Percentiles rank a stretch among this genome's conserved stretches.
phyloP scores from a whole-genome alignment of 1,140 invertebrate genomes.

The Camponotus pennsylvanicus region DNA sequence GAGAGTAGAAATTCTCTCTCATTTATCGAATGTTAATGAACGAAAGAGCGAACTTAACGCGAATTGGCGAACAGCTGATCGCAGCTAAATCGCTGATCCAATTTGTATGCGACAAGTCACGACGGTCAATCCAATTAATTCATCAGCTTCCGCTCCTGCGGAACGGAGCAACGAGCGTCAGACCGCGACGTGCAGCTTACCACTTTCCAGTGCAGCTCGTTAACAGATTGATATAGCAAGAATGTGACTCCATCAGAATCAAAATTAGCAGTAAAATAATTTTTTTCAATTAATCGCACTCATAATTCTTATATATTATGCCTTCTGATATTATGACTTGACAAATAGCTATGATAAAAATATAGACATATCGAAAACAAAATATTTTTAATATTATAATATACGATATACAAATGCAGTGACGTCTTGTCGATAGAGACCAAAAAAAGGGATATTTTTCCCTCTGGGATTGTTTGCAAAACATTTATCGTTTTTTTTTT shows the following conservation, averaged over 20 bases:
- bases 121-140: constrained; percentile 85
- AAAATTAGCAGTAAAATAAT: background rate
- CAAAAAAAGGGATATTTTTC: constrained; percentile 35
- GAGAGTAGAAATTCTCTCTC: constrained; percentile 1
- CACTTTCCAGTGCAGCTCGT: constrained; percentile 21
- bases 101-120: constrained; percentile 84
- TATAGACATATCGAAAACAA: background rate
- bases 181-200: constrained; percentile 1
- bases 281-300: background rate
- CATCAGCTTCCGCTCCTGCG: constrained; percentile 83
- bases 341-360: background rate
- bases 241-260: background rate
- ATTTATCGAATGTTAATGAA: constrained; percentile 67
- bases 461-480: constrained; percentile 37
- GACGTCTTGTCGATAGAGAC: background rate
- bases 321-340: background rate
- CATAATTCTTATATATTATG: constrained; percentile 6
- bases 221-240: constrained; percentile 1
- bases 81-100: constrained; percentile 83
- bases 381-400: background rate
- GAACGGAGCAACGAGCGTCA: constrained; percentile 27
- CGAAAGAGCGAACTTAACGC: constrained; percentile 46
- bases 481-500: constrained; percentile 61
- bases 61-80: constrained; percentile 81
- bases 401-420: background rate